Base-by-base conservation (phyloP, 2,113 vertebrate species). In the Xiphophorus hellerii region DNA sequence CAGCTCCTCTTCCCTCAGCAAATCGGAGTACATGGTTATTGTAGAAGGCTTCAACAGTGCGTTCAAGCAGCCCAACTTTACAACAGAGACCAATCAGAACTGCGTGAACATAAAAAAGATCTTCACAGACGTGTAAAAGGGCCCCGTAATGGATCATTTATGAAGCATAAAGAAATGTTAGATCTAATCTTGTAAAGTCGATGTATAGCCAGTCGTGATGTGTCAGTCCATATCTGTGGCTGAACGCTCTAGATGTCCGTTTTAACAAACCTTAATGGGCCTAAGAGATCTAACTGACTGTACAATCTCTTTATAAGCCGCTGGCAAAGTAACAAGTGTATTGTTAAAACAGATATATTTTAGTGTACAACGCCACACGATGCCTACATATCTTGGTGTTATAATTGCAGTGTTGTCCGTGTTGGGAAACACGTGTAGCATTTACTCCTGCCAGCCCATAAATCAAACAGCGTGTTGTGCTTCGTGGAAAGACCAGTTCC, bases 51-150 rank as follows among this genome's bases (percentile, higher is more conserved):
- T 96, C 88, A 96, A 96, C 92, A 95, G 94, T 72, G 89, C 95
- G 9, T 97, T 97, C 91, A 97, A 96, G 76, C 96, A 96, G 90
- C 92, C 96, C 85, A 94, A 95, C 85, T 97, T 96, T 87, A 96
- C 94, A 90, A 96, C 95, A 2, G 96, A 95, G 91, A 97, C 96
- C 87, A 97, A 95, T 92, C 97, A 97, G 87, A 95, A 96, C 91
- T 98, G 96, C 89, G 96, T 97, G 76, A 98, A 96, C 92, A 96
- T 97, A 93, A 97, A 96, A 90, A 97, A 99, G 93, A 96, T 99
- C 83, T 99, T 99, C 89, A 98, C 98, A 1, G 97, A 99, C 79
- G 97, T 99, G 90, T 99, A 96, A 95, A 85, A 60, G 51, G 77
- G 28, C 25, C 31, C 15, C 66, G 20, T 1, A n/a, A 28, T 10